Evolutionary conservation across 2,113 vertebrate genomes (phyloP), one percentile per base, ranked within the genome.

Genomic region (Vimba vimba): DNA sequence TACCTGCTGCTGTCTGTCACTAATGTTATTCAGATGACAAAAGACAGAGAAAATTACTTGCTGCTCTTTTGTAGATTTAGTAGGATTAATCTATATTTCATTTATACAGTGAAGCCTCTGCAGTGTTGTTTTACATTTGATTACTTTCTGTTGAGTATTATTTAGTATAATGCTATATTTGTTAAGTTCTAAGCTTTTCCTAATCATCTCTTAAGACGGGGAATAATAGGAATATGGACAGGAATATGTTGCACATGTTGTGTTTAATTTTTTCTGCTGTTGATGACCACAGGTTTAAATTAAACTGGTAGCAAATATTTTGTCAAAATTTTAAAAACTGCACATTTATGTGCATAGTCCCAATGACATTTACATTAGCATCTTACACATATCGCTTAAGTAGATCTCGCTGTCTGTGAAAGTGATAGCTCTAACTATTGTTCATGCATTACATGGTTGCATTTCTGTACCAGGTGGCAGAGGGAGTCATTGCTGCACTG

Each of bases 391-490:
- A 60, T 77, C 4, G 45, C 36, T 85, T 71, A 6, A 45, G 71
- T 71, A 57, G 45, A 25, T 52, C 8, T 62, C 6, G 9, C 23
- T 78, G 62, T 83, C 85, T 59, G 62, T 82, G 62, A 82, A 82
- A 83, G 21, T 17, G 82, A 77, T 79, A 62, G 82, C 17, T 68
- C 50, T 33, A 55, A 75, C 77, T 90, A 88, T 55, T 87, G 88
- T 39, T 45, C 87, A 19, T 79, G 87, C 88, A 88, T 90, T 89
- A 90, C 89, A 33, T 17, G 33, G 91, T 94, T 89, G 13, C 83
- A 85, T 94, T 94, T 92, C 93, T 55, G 77, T 33, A 84, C 73
- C 94, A 94, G 94, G 90, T 95, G 94, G 93, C 88, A 91, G 73
- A 9, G 91, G 89, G 9, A 90, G 71, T 74, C 39, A 12, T 62